These are phyloP conservation scores for Liolophura sinensis DNA, from an alignment of 1,140 invertebrate species.

Conservation along the genomic window DNA sequence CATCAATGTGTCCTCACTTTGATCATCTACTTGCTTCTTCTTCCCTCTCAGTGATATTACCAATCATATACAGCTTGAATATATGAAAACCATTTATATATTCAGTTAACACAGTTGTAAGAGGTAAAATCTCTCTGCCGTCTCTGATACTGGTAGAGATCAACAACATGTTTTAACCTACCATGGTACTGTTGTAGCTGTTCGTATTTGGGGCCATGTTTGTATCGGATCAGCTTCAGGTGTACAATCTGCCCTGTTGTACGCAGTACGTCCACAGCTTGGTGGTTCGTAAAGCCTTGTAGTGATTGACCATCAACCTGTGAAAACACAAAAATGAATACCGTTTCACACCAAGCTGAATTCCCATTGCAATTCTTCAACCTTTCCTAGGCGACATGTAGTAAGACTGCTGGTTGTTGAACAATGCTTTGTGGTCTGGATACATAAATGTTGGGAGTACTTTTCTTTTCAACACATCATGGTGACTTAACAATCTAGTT, in stretches of 20 bases:
- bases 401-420: too few relatives aligned
- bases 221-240: slow-evolving; percentile 86
- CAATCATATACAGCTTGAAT: too few relatives aligned
- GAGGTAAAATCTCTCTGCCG: neutral
- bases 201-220: slow-evolving; percentile 92
- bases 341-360: neutral
- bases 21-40: too few relatives aligned
- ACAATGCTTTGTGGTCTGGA: too few relatives aligned
- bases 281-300: slow-evolving; percentile 92
- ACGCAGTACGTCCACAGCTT: slow-evolving; percentile 88
- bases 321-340: neutral
- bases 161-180: slow-evolving; percentile 25
- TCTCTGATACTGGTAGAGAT: neutral
- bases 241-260: slow-evolving; percentile 79
- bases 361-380: neutral
- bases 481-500: too few relatives aligned
- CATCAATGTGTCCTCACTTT: too few relatives aligned
- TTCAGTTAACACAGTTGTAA: slow-evolving; percentile 1
- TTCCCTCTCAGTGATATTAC: too few relatives aligned
- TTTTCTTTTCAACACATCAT: too few relatives aligned
- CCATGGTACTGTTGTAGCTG: slow-evolving; percentile 73
- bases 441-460: too few relatives aligned
- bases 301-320: slow-evolving; percentile 88
- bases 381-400: too few relatives aligned
- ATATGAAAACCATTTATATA: neutral